phyloP scores from a whole-genome alignment of 2,888 invertebrate species.

The Euplexia lucipara region DNA sequence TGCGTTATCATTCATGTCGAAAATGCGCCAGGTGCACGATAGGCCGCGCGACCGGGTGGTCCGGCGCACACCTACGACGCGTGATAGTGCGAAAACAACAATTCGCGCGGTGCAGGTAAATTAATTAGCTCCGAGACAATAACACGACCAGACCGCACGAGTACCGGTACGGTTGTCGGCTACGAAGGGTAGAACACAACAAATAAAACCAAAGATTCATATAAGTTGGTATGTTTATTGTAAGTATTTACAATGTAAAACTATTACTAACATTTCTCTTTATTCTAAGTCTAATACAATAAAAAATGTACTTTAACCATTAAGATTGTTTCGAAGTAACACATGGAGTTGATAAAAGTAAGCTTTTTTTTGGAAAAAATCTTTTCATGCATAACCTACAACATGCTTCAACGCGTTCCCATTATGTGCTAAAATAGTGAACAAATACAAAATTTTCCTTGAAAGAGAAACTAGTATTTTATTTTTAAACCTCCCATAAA shows the following conservation, averaged over 20 bases:
- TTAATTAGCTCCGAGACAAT: neutral
- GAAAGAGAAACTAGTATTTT: neutral
- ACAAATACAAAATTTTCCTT: neutral
- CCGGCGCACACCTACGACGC: too few relatives aligned
- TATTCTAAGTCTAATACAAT: conserved; percentile 72
- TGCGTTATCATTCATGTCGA: neutral
- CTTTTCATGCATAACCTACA: conserved; percentile 14
- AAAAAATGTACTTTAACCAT: conserved; percentile 77
- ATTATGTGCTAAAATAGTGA: conserved; percentile 7
- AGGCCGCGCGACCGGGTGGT: neutral
- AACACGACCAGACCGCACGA: conserved; percentile 6
- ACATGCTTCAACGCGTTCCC: conserved; percentile 21
- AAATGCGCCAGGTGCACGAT: neutral
- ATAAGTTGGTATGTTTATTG: conserved; percentile 74
- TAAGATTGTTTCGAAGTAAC: conserved; percentile 47
- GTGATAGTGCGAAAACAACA: neutral
- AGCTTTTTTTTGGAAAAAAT: neutral
- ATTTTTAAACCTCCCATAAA: neutral
- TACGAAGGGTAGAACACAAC: too few relatives aligned
- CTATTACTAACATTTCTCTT: conserved; percentile 72
- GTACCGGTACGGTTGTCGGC: neutral
- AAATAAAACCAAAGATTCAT: conserved; percentile 48
- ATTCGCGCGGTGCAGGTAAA: neutral
- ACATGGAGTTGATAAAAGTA: conserved; percentile 29
- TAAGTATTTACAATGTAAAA: conserved; percentile 84